Evolutionary conservation across 2,888 invertebrate genomes (phyloP).

Genomic region (Cerceris rybyensis): DNA sequence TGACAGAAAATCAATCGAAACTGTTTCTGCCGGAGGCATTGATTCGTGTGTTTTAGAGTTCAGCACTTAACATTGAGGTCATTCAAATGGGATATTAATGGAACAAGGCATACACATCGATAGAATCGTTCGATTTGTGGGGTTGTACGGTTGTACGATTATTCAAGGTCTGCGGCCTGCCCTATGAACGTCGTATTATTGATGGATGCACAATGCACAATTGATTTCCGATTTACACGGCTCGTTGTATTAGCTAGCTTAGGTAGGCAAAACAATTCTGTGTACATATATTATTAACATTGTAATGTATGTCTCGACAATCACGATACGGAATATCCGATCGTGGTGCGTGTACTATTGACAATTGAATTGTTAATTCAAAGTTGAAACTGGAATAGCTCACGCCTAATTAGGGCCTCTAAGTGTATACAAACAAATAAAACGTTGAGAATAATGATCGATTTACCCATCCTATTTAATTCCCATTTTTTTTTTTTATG

Average conservation of each 20-base stretch:
- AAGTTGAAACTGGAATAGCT: conserved; percentile 65
- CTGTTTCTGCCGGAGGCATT: no score
- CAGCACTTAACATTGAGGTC: no score
- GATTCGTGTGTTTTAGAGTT: no score
- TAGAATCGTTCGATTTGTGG: conserved; percentile 1
- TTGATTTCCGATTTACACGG: conserved; percentile 54
- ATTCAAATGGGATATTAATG: no score
- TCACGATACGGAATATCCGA: conserved; percentile 53
- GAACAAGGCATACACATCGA: not conserved
- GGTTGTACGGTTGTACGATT: not conserved
- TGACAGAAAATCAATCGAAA: no score
- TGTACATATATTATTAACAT: conserved; percentile 64
- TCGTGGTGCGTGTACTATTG: conserved; percentile 65
- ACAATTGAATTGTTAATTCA: conserved; percentile 66
- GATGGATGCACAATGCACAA: conserved; percentile 28
- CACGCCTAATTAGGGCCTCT: conserved; percentile 69
- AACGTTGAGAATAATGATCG: conserved; percentile 52
- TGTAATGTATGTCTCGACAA: conserved; percentile 61
- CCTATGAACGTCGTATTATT: conserved; percentile 9
- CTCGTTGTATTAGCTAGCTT: conserved; percentile 63
- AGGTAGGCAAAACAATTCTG: conserved; percentile 67
- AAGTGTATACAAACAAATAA: conserved; percentile 67
- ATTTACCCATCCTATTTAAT: not conserved
- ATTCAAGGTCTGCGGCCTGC: no score
- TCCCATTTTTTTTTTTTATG: not conserved